These are phyloP conservation scores for Lutjanus campechanus DNA, from an alignment of 2,797 vertebrate species.

Conservation along the genomic window DNA sequence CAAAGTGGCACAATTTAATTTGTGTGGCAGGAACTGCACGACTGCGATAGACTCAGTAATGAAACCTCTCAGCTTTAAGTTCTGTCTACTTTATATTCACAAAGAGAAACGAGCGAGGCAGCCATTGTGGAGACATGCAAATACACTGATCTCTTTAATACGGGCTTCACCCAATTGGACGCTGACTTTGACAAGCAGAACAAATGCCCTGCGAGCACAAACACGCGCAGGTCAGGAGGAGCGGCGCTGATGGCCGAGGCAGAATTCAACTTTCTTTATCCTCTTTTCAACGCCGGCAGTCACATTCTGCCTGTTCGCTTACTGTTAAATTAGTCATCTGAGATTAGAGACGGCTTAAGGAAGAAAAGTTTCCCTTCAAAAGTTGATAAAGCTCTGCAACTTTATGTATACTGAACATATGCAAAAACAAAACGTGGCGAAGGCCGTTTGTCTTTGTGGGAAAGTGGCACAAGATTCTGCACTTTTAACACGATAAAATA, in stretches of 20 bases:
- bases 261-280: conserved; percentile 68
- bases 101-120: conserved; percentile 64
- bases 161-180: conserved; percentile 68
- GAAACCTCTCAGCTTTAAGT: conserved; percentile 74
- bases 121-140: conserved; percentile 78
- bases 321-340: conserved; percentile 79
- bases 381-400: conserved; percentile 62
- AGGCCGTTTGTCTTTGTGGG: neutral
- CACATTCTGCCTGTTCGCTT: conserved; percentile 72
- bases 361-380: conserved; percentile 60
- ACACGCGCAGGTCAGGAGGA: conserved; percentile 65
- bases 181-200: conserved; percentile 78
- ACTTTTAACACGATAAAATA: neutral
- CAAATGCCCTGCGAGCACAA: conserved; percentile 71
- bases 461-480: neutral
- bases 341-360: conserved; percentile 75
- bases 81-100: conserved; percentile 76
- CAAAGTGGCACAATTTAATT: conserved; percentile 81
- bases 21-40: conserved; percentile 50
- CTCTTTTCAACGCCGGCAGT: conserved; percentile 71
- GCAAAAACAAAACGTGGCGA: conserved; percentile 41
- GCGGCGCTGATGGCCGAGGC: conserved; percentile 52
- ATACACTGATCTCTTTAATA: conserved; percentile 77
- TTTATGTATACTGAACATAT: conserved; percentile 54
- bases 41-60: conserved; percentile 66